A percentile compares a stretch with the other conserved stretches of the same genome.
These are phyloP conservation scores for Ecliptopera silaceata DNA, from an alignment of 2,888 invertebrate genomes.

Conservation along the genomic window DNA sequence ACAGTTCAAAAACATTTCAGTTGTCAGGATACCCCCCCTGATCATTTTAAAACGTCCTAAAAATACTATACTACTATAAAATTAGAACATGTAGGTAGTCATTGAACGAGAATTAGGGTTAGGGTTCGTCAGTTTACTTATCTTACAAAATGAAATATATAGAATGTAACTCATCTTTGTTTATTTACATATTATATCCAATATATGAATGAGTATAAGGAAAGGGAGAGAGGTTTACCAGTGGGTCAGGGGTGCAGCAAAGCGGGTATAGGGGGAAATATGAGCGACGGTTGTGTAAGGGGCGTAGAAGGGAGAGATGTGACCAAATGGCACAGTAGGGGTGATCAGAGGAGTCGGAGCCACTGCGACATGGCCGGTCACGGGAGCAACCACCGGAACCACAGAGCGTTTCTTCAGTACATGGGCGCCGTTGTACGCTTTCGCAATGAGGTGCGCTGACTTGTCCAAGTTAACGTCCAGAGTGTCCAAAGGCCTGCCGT, in stretches of 20 bases:
- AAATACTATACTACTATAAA: too few relatives aligned
- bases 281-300: constrained; percentile 28
- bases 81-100: too few relatives aligned
- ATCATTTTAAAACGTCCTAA: too few relatives aligned
- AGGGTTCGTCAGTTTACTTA: too few relatives aligned
- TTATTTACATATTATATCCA: constrained; percentile 50
- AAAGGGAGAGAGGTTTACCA: constrained; percentile 32
- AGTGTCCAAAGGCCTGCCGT: constrained; percentile 73
- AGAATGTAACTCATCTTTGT: constrained; percentile 71
- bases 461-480: constrained; percentile 72
- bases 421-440: constrained; percentile 53
- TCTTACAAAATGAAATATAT: not conserved
- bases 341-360: constrained; percentile 22
- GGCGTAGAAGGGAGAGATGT: constrained; percentile 20
- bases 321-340: constrained; percentile 12
- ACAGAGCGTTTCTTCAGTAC: constrained; percentile 63
- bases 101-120: too few relatives aligned
- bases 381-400: constrained; percentile 20
- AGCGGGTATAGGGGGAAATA: constrained; percentile 24
- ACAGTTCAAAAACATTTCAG: too few relatives aligned
- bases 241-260: constrained; percentile 37
- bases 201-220: constrained; percentile 23
- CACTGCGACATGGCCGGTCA: not conserved
- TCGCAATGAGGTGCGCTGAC: constrained; percentile 62
- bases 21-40: too few relatives aligned